Evolutionary conservation across 2,113 vertebrate genomes (phyloP), one percentile per base, ranked within the genome.

Genomic region (Microcebus griseorufus): DNA sequence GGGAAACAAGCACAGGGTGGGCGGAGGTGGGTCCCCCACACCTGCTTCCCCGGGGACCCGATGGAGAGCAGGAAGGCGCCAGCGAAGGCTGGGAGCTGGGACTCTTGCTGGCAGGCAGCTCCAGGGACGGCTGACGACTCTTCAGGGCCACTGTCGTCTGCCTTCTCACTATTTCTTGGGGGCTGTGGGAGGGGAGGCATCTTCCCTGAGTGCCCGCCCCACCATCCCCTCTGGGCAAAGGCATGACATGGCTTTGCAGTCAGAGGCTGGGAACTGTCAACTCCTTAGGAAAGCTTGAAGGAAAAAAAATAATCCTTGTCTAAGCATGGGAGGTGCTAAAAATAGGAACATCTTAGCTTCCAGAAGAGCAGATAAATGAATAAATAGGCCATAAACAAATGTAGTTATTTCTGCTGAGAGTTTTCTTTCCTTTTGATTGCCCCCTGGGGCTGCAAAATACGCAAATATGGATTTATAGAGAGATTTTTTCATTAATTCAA

Each of bases 361-460:
- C 29, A 58, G 48, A 84, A 64, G 84, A 90, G 75, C 70, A 82
- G 39, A 79, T 42, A 67, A 82, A 39, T 67, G 60, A 87, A 62
- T 69, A 69, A 67, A 84, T 27, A 48, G 48, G 34, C 23, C 11
- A 0, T 20, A 89, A 39, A 48, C 73, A 55, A 87, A 90, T 51
- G 48, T 13, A 39, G 39, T 53, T 60, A 32, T 80, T 85, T 81
- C 48, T 16, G 14, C 45, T 18, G 45, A 60, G n/a, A 51, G 51
- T 45, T 88, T 81, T 64, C 86, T 69, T 93, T 86, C 34, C 69
- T 79, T 69, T 83, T 39, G 0, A 0, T 22, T 73, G 42, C 48
- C 34, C 65, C 76, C 65, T 37, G 34, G 82, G 42, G 70, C 62
- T 70, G 55, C 39, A 34, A 37, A 20, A 69, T 7, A 67, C 11